These are phyloP conservation scores for Ceratotherium simum DNA, from an alignment of 2,113 vertebrate species.

Conservation along the genomic window DNA sequence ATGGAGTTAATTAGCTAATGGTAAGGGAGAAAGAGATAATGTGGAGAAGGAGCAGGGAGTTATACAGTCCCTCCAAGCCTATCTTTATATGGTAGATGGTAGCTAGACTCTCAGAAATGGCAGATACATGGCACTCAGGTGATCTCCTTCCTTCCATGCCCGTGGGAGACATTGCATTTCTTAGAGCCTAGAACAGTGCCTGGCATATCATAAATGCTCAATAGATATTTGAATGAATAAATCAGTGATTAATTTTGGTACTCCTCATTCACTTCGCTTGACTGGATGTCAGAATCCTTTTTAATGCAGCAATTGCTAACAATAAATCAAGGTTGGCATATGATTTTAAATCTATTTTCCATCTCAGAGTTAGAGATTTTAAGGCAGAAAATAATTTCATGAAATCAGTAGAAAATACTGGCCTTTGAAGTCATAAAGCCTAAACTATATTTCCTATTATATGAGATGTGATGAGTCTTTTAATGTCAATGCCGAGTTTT, in stretches of 20 bases:
- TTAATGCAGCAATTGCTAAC: background rate
- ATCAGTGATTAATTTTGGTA: background rate
- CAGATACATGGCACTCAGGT: background rate
- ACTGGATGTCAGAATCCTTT: background rate
- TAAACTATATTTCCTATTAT: background rate
- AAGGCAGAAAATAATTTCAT: slow-evolving; percentile 17
- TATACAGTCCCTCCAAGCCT: background rate
- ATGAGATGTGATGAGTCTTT: background rate
- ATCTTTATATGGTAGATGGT: background rate
- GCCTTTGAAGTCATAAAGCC: background rate
- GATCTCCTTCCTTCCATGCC: background rate
- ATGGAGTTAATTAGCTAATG: background rate
- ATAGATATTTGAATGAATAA: background rate
- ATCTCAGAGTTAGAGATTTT: background rate
- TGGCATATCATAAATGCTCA: background rate
- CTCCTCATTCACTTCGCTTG: background rate
- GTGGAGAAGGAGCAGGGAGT: background rate
- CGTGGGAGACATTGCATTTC: background rate
- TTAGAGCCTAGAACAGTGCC: background rate
- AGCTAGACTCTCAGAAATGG: background rate
- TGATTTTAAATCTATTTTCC: background rate
- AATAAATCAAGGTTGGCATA: background rate
- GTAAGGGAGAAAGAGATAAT: background rate
- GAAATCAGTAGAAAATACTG: background rate
- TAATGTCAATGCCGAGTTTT: background rate